These are phyloP conservation scores for Sminthurides bifidus DNA, from an alignment of 1,140 invertebrate genomes.

Conservation along the genomic window DNA sequence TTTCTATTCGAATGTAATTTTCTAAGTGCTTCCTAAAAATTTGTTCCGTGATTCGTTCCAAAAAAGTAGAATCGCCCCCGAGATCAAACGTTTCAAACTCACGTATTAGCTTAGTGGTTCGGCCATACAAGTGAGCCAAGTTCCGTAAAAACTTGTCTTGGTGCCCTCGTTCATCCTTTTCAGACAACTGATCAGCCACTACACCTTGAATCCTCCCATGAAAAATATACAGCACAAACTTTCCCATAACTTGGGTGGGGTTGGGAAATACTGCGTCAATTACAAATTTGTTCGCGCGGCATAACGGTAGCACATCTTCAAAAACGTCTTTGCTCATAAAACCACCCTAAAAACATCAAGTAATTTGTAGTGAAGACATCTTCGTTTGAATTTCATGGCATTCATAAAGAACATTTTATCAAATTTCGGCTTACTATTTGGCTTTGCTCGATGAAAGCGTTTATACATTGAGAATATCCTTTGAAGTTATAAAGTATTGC, in stretches of 20 bases:
- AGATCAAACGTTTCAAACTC: slow-evolving; percentile 59
- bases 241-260: slow-evolving; percentile 94
- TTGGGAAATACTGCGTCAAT: slow-evolving; percentile 91
- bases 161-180: slow-evolving; percentile 23
- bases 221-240: slow-evolving; percentile 94
- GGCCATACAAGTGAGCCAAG: slow-evolving; percentile 29
- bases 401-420: not conserved
- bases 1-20: slow-evolving; percentile 65
- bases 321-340: slow-evolving; percentile 77
- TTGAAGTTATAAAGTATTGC: slow-evolving; percentile 87
- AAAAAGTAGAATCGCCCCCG: slow-evolving; percentile 64
- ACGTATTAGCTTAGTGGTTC: slow-evolving; percentile 40
- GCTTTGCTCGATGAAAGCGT: slow-evolving; percentile 94
- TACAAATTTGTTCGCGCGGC: slow-evolving; percentile 73
- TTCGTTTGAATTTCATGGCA: too few species aligned
- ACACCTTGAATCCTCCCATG: slow-evolving; percentile 69
- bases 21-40: slow-evolving; percentile 72
- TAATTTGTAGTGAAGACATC: too few species aligned
- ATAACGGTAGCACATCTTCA: slow-evolving; percentile 77
- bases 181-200: slow-evolving; percentile 23
- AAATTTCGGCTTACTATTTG: slow-evolving; percentile 55
- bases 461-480: slow-evolving; percentile 87
- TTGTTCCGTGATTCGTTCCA: slow-evolving; percentile 66
- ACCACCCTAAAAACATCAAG: slow-evolving; percentile 42
- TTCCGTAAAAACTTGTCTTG: slow-evolving; percentile 29